phyloP scores from a whole-genome alignment of 2,888 invertebrate species.

The Lasioglossum marginatum region DNA sequence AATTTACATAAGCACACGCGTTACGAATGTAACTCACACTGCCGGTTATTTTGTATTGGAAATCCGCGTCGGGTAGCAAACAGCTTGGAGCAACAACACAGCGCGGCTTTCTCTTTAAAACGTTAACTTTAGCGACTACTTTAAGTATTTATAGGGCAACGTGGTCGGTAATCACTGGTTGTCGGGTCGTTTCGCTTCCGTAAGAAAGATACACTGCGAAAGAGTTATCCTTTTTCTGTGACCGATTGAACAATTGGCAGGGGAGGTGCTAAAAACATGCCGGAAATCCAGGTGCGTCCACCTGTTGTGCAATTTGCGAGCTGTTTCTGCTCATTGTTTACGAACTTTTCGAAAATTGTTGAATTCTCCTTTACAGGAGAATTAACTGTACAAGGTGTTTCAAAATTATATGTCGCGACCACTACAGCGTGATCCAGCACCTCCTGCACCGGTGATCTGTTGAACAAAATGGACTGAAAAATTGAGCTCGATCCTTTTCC shows the following conservation, averaged over 20 bases:
- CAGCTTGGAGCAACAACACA: not conserved
- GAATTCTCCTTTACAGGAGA: no score
- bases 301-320: not conserved
- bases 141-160: constrained; percentile 34
- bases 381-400: no score
- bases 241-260: not conserved
- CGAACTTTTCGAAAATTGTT: not conserved
- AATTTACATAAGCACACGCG: constrained; percentile 52
- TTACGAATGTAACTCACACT: constrained; percentile 14
- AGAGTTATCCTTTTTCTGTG: constrained; percentile 6
- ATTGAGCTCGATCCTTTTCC: no score
- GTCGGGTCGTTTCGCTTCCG: constrained; percentile 4
- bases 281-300: not conserved
- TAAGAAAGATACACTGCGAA: not conserved
- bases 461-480: no score
- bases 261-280: not conserved
- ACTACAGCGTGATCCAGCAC: no score
- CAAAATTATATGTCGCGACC: no score
- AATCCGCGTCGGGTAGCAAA: constrained; percentile 39
- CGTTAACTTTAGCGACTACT: constrained; percentile 44
- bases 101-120: not conserved
- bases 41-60: constrained; percentile 45
- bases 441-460: no score
- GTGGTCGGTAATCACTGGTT: constrained; percentile 27
- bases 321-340: not conserved